Conservation (phyloP, 2,888 invertebrate species). For the Parnassius mnemosyne region DNA sequence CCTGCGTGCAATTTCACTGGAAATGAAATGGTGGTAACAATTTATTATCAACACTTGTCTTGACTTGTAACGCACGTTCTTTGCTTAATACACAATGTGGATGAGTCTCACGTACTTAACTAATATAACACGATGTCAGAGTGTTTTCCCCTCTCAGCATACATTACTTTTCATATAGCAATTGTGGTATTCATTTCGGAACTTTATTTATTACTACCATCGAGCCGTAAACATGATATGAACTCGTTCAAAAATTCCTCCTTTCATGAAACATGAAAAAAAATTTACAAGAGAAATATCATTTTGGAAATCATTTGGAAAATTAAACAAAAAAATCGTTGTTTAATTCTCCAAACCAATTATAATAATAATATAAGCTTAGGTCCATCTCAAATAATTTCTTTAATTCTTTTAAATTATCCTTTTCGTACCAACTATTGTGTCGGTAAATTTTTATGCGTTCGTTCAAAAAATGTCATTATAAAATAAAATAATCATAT, state of each 20-base stretch:
- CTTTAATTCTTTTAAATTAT: too few species aligned
- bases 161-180: slow-evolving; percentile 46
- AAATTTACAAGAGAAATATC: too few species aligned
- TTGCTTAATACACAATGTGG: slow-evolving; percentile 45
- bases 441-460: too few species aligned
- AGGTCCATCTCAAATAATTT: too few species aligned
- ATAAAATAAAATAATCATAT: too few species aligned
- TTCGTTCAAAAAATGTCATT: too few species aligned
- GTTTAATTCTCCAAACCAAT: too few species aligned
- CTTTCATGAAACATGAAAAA: too few species aligned
- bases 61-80: slow-evolving; percentile 34
- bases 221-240: slow-evolving; percentile 8
- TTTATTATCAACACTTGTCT: slow-evolving; percentile 35
- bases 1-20: slow-evolving; percentile 4
- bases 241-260: not conserved
- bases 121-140: slow-evolving; percentile 63
- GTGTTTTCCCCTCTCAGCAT: slow-evolving; percentile 33
- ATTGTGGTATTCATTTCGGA: slow-evolving; percentile 43
- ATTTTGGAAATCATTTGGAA: too few species aligned
- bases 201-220: slow-evolving; percentile 31
- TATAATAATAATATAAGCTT: too few species aligned
- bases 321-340: too few species aligned
- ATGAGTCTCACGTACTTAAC: slow-evolving; percentile 60
- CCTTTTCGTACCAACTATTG: too few species aligned
- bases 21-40: slow-evolving; percentile 29